Evolutionary conservation across 2,113 vertebrate species (phyloP).

Genomic region (Laticauda laticaudata): DNA sequence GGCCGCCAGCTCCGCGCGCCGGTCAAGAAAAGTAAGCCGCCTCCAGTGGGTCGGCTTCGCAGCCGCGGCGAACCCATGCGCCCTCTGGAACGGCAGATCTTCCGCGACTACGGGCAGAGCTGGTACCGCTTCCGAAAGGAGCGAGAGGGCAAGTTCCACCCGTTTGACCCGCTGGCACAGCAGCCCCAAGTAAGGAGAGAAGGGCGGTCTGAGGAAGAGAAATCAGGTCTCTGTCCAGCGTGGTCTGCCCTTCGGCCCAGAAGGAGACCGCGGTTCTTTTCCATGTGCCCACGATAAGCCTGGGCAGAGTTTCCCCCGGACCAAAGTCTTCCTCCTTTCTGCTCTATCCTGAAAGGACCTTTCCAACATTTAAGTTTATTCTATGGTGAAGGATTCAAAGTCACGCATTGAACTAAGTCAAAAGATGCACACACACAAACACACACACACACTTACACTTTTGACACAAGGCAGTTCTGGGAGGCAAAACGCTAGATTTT

Average conservation of each 20-base stretch:
- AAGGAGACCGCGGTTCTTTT: neutral
- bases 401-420: neutral
- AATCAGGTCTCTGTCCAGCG: neutral
- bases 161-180: constrained; percentile 74
- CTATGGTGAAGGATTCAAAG: neutral
- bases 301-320: neutral
- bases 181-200: constrained; percentile 85
- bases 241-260: neutral
- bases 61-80: neutral
- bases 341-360: neutral
- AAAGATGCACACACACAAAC: neutral
- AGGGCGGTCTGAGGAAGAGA: neutral
- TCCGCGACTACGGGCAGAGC: constrained; percentile 82
- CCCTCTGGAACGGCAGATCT: constrained; percentile 66
- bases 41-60: constrained; percentile 17
- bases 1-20: constrained; percentile 55
- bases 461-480: neutral
- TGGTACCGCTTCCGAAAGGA: constrained; percentile 80
- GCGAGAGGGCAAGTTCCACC: constrained; percentile 78
- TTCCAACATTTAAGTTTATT: neutral
- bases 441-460: neutral
- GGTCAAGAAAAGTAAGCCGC: constrained; percentile 55
- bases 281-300: neutral
- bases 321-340: neutral
- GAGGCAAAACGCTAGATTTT: neutral